Evolutionary conservation across 1,140 invertebrate genomes (phyloP), one percentile per base, ranked within the genome.

Genomic region (Thrips palmi): DNA sequence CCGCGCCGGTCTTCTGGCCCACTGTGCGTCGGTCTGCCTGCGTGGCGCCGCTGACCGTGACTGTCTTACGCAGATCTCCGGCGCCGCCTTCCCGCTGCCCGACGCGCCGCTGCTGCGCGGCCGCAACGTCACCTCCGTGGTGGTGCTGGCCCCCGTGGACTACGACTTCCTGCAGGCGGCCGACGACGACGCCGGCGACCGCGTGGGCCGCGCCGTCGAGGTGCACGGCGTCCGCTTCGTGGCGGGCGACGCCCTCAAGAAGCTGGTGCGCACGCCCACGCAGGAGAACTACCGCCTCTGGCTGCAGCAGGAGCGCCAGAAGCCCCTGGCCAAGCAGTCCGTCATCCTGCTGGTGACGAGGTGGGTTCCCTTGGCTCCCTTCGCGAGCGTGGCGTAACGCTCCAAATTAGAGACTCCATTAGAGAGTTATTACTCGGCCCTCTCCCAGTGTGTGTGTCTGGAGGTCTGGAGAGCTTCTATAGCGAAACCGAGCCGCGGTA

Each of bases 51-150:
- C 25, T n/a, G 8, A 27, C 8, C 25, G 25, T 10, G 25, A n/a
- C 8, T 27, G 25, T 27, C n/a, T n/a, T n/a, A n/a, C n/a, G n/a
- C n/a, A n/a, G n/a, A n/a, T n/a, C n/a, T n/a, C 68, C 45, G 80
- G 80, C 0, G 70, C 77, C n/a, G 72, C 79, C 36, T 85, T 85
- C 49, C 80, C 81, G 6, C 65, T 84, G 22, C 79, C 80, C 2
- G 74, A 82, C 49, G 71, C 70, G 15, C 65, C 71, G 2, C 71
- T 77, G 48, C 52, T 85, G 7, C 65, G 66, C 46, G 77, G 74
- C 23, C 73, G 74, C 47, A 71, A 67, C 51, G 74, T 85, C 3
- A 74, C 76, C 1, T 82, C 77, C 46, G 79, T 85, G 3, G 80
- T 85, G 2, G 78, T 85, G 4, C 54, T 85, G 36, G 79, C 81